Percentiles rank a stretch among this genome's conserved stretches.
Conservation (phyloP, 2,113 vertebrate genomes). For the Urocitellus parryii region DNA sequence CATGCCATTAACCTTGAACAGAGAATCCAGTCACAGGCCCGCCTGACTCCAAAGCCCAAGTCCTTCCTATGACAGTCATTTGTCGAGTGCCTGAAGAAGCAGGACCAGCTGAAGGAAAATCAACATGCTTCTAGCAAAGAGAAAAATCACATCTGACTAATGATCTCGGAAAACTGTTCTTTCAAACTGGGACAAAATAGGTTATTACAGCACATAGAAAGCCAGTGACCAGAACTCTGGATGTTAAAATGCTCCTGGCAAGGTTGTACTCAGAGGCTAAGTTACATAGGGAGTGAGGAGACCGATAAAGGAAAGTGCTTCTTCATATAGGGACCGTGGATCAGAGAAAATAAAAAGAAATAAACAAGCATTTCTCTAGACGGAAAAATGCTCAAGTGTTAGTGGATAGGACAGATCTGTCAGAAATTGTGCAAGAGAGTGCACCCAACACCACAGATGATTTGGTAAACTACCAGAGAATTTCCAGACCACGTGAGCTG, state of each 20-base stretch:
- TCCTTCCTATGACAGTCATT: background rate
- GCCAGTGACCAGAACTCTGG: background rate
- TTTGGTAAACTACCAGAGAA: background rate
- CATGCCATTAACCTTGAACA: background rate
- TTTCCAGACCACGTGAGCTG: background rate
- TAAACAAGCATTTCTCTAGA: background rate
- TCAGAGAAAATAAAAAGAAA: constrained; percentile 33
- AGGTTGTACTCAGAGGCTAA: background rate
- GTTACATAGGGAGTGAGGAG: background rate
- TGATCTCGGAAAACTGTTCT: background rate
- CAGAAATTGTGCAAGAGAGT: background rate
- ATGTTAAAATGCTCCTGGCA: background rate
- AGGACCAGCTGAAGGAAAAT: constrained; percentile 11
- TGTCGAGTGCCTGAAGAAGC: background rate
- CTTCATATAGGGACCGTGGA: too few relatives aligned
- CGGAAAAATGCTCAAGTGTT: background rate
- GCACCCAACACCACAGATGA: background rate
- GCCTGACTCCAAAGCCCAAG: background rate
- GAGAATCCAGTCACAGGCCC: background rate
- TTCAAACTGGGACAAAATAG: background rate
- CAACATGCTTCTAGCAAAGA: background rate
- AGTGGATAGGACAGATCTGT: background rate
- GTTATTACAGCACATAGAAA: background rate
- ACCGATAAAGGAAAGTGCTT: background rate
- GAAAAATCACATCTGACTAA: background rate